phyloP scores from a whole-genome alignment of 2,797 vertebrate genomes.

The Novumbra hubbsi region DNA sequence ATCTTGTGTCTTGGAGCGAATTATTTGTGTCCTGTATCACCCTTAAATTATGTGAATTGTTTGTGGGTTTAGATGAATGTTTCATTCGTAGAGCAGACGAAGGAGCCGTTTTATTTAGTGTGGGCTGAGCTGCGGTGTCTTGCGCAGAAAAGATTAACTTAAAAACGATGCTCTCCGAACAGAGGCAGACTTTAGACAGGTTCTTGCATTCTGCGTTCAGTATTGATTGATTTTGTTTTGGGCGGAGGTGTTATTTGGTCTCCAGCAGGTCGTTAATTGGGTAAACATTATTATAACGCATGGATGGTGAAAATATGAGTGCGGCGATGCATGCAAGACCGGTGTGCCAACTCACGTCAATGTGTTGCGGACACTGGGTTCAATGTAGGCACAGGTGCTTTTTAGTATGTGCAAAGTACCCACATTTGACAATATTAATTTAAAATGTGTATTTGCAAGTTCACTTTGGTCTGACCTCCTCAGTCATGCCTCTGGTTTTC shows the following conservation, averaged over 20 bases:
- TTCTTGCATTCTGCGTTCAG: slow-evolving; percentile 9
- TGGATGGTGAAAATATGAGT: slow-evolving; percentile 20
- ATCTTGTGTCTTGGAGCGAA: too few relatives aligned
- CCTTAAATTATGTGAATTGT: background rate
- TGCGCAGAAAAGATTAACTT: background rate
- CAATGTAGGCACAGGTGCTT: background rate
- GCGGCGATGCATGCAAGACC: slow-evolving; percentile 23
- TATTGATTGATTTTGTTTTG: background rate
- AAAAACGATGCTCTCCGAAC: background rate
- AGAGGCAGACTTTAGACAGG: slow-evolving; percentile 13
- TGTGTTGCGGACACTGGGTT: background rate
- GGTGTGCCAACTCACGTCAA: background rate
- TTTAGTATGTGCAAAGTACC: background rate
- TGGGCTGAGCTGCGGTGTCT: background rate
- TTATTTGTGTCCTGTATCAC: background rate
- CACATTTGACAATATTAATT: too few relatives aligned
- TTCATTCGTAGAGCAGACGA: background rate
- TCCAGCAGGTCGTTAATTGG: slow-evolving; percentile 40
- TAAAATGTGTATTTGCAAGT: too few relatives aligned
- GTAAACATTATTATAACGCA: slow-evolving; percentile 41
- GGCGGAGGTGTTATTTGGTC: slow-evolving; percentile 18
- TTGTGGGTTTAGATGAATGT: background rate
- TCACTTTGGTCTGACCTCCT: too few relatives aligned
- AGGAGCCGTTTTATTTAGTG: background rate
- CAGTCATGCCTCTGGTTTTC: too few relatives aligned